Percentiles rank a stretch among this genome's conserved stretches.
Evolutionary conservation across 2,113 vertebrate genomes (phyloP).

Genomic region (Parus major): DNA sequence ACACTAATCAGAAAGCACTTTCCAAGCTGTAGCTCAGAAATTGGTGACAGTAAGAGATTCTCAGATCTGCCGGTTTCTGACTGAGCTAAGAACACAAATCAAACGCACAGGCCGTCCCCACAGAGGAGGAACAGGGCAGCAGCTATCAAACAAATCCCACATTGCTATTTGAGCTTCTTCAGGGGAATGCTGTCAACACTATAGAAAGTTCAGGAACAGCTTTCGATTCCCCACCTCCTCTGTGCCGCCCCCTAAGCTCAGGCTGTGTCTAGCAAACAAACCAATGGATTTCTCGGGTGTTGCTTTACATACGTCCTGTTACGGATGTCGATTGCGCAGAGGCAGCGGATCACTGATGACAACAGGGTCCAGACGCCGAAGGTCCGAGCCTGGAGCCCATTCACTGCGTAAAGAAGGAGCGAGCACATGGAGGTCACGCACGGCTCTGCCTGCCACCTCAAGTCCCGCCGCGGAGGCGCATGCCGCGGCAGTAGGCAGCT

Average conservation of each 20-base stretch:
- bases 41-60: neutral
- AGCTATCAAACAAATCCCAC: neutral
- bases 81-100: neutral
- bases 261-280: neutral
- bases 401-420: constrained; percentile 77
- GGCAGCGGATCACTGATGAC: constrained; percentile 91
- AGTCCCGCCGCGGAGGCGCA: neutral
- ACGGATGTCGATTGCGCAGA: constrained; percentile 93
- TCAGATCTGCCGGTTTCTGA: neutral
- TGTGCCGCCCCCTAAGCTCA: neutral
- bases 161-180: no score
- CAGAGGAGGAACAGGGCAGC: neutral
- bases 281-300: neutral
- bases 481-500: neutral
- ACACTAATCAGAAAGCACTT: neutral
- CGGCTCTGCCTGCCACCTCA: neutral
- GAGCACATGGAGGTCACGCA: neutral
- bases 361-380: constrained; percentile 95
- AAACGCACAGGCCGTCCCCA: accelerated
- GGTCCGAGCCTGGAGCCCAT: constrained; percentile 94
- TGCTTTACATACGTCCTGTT: constrained; percentile 86
- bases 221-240: neutral
- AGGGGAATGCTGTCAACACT: neutral
- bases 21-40: neutral
- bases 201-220: neutral